phyloP scores from a whole-genome alignment of 2,113 vertebrate genomes.

The Leucopternis melanops region DNA sequence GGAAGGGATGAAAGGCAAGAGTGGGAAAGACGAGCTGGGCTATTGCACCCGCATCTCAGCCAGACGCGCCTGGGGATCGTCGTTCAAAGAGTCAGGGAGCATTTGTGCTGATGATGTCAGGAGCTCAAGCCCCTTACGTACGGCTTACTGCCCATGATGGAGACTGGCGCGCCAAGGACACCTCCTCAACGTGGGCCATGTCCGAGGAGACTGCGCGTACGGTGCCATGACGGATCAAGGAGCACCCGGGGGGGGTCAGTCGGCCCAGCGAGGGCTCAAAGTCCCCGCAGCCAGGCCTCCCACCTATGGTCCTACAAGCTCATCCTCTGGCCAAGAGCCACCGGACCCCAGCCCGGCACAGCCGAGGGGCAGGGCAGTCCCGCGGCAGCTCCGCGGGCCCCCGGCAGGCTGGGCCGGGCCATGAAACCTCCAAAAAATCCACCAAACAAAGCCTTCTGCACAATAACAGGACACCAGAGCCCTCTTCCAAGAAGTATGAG shows the following conservation, averaged over 20 bases:
- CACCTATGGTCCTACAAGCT: accelerated
- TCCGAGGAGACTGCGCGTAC: neutral
- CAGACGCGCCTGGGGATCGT: accelerated
- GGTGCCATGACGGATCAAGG: neutral
- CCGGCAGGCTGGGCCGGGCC: neutral
- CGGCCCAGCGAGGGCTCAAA: accelerated
- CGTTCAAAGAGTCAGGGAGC: neutral
- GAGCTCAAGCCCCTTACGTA: accelerated
- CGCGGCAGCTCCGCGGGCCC: neutral
- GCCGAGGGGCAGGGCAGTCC: neutral
- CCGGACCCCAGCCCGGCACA: neutral
- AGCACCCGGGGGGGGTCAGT: accelerated
- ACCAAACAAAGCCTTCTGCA: neutral
- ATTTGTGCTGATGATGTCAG: accelerated
- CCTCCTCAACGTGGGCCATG: accelerated
- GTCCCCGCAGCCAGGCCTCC: no score
- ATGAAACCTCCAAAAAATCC: neutral
- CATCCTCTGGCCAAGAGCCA: neutral
- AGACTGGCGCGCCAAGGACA: neutral
- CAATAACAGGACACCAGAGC: neutral
- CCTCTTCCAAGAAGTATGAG: neutral
- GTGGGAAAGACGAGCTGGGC: neutral
- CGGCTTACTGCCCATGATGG: accelerated
- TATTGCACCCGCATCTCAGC: neutral
- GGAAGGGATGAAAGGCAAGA: neutral